A percentile compares a stretch with the other conserved stretches of the same genome.
Evolutionary conservation across 2,113 vertebrate species (phyloP).

Genomic region (Larimichthys polyactis): DNA sequence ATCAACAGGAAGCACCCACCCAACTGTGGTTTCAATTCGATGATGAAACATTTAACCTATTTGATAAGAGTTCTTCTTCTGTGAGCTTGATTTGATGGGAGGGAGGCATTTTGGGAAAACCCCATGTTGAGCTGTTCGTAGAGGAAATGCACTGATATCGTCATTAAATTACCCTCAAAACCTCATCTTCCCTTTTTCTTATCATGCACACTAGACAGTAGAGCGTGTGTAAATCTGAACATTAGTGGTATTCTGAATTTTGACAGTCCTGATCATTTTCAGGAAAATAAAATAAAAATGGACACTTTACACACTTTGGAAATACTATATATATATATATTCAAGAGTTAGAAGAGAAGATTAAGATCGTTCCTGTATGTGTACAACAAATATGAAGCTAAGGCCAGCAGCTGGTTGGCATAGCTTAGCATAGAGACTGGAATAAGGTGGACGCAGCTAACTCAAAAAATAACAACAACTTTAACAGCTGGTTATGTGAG

Average conservation of each 20-base stretch:
- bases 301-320: not conserved
- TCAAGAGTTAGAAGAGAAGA: not conserved
- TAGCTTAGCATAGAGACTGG: not conserved
- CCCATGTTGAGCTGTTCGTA: not conserved
- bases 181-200: not conserved
- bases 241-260: not conserved
- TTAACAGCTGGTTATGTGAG: too few species aligned
- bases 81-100: not conserved
- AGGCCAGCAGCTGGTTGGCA: not conserved
- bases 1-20: not conserved
- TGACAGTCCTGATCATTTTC: not conserved
- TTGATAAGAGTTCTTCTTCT: not conserved
- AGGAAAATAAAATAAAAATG: not conserved
- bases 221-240: not conserved
- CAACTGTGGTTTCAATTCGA: not conserved
- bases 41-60: not conserved
- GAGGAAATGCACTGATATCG: not conserved
- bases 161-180: not conserved
- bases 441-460: not conserved
- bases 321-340: too few species aligned
- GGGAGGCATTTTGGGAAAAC: not conserved
- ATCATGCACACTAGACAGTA: not conserved
- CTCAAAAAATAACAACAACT: not conserved
- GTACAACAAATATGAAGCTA: not conserved
- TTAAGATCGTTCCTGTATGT: not conserved